A percentile compares a stretch with the other conserved stretches of the same genome.
phyloP scores from a whole-genome alignment of 2,797 vertebrate genomes.

The Knipowitschia caucasica region DNA sequence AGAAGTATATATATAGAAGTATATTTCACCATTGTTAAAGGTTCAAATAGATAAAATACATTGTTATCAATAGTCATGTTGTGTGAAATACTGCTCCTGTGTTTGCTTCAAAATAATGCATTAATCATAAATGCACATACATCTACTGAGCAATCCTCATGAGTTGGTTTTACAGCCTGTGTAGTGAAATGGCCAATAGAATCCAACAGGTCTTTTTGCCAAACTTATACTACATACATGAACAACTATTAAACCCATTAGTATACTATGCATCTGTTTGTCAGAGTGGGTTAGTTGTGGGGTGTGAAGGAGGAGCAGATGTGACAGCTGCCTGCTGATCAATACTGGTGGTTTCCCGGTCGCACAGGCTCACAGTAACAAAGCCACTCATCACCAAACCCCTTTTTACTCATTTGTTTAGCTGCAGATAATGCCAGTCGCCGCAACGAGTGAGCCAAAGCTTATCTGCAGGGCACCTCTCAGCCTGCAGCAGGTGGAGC shows the following conservation, averaged over 20 bases:
- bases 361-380: constrained; percentile 11
- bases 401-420: constrained; percentile 30
- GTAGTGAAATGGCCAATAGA: background rate
- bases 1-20: no score
- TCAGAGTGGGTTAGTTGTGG: background rate
- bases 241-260: background rate
- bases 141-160: background rate
- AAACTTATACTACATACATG: no score
- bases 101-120: background rate
- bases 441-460: constrained; percentile 20
- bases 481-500: constrained; percentile 21
- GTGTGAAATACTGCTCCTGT: background rate
- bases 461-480: background rate
- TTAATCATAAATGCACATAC: background rate
- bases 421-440: constrained; percentile 16
- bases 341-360: constrained; percentile 42
- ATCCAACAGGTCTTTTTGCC: no score
- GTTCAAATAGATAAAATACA: no score
- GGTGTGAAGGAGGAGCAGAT: constrained; percentile 35
- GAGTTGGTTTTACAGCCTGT: background rate
- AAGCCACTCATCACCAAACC: constrained; percentile 27
- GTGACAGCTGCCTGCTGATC: constrained; percentile 53
- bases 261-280: background rate
- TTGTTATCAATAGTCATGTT: no score
- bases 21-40: no score